Evolutionary conservation across 1,140 invertebrate species (phyloP).

Genomic region (Leptopilina clavipes): DNA sequence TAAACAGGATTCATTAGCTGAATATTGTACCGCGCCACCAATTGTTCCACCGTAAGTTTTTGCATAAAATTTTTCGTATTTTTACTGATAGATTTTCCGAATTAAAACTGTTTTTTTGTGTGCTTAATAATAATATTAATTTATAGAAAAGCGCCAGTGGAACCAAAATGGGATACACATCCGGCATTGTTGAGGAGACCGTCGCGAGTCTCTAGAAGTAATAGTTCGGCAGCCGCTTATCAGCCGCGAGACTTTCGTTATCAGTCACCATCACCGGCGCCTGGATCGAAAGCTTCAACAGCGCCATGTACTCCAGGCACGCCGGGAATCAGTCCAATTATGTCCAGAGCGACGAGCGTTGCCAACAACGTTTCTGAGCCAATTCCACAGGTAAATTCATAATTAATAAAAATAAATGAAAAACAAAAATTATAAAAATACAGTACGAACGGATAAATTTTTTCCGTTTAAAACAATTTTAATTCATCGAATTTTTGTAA

Average conservation of each 20-base stretch:
- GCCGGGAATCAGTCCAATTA: conserved; percentile 69
- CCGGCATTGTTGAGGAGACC: conserved; percentile 66
- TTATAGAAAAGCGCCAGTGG: conserved; percentile 64
- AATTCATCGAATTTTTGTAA: too few species aligned
- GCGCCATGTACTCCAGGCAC: conserved; percentile 70
- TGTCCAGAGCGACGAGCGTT: conserved; percentile 67
- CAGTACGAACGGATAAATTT: too few species aligned
- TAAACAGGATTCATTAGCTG: conserved; percentile 67
- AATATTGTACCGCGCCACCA: conserved; percentile 66
- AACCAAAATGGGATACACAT: conserved; percentile 73
- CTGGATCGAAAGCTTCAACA: conserved; percentile 67
- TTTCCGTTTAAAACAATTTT: too few species aligned
- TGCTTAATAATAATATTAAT: neutral
- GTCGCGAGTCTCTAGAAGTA: conserved; percentile 68
- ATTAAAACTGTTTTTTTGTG: neutral
- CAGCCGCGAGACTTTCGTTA: conserved; percentile 69
- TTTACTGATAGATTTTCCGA: neutral
- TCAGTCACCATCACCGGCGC: conserved; percentile 65
- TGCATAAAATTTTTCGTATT: conserved; percentile 38
- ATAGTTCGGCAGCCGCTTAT: conserved; percentile 68
- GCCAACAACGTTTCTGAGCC: conserved; percentile 67
- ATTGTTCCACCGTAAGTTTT: conserved; percentile 66
- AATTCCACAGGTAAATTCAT: conserved; percentile 67
- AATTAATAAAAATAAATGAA: neutral
- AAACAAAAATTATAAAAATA: too few species aligned